These are phyloP conservation scores for Embiotoca jacksoni DNA, from an alignment of 2,113 vertebrate species.

Conservation along the genomic window DNA sequence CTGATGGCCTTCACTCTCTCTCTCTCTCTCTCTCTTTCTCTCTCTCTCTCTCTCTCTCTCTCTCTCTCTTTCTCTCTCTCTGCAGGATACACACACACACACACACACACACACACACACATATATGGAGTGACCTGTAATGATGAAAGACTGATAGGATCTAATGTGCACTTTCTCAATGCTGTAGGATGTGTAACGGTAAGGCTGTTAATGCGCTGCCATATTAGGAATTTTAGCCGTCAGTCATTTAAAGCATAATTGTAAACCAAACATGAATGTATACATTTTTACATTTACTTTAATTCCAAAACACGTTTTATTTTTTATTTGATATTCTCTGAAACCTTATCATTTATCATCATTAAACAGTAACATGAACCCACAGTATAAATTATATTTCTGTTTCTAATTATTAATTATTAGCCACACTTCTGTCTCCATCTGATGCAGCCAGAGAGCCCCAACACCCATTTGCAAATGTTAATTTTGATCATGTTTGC, in stretches of 20 bases:
- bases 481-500: slow-evolving; percentile 10
- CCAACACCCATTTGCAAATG: background rate
- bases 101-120: slow-evolving; percentile 30
- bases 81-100: slow-evolving; percentile 34
- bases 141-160: slow-evolving; percentile 43
- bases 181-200: background rate
- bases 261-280: background rate
- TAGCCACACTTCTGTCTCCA: background rate
- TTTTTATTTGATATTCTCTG: background rate
- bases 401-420: background rate
- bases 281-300: background rate
- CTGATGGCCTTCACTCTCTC: slow-evolving; percentile 65
- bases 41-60: slow-evolving; percentile 46
- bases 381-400: background rate
- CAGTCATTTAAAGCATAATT: background rate
- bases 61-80: background rate
- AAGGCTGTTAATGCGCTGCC: slow-evolving; percentile 3
- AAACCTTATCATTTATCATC: slow-evolving; percentile 1
- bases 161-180: slow-evolving; percentile 22
- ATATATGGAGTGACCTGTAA: slow-evolving; percentile 30
- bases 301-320: background rate
- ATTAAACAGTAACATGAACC: background rate
- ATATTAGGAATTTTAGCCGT: slow-evolving; percentile 19
- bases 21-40: slow-evolving; percentile 39
- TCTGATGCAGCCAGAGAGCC: slow-evolving; percentile 1